Conservation (phyloP, 2,888 invertebrate genomes). For the Heliconius ismenius region DNA sequence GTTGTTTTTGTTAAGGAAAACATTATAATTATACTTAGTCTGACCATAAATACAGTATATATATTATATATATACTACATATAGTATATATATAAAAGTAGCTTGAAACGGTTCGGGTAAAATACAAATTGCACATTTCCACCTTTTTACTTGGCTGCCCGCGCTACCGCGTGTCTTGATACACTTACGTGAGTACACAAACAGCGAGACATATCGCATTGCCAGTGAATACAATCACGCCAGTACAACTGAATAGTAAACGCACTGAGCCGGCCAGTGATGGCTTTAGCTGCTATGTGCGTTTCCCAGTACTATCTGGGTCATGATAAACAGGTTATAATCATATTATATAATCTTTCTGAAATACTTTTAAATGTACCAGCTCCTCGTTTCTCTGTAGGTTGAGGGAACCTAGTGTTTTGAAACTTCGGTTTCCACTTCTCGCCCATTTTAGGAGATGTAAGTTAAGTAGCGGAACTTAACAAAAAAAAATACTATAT, state of each 20-base stretch:
- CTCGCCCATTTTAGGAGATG: too few relatives aligned
- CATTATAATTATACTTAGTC: too few relatives aligned
- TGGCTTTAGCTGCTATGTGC: slow-evolving; percentile 5
- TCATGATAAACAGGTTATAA: background rate
- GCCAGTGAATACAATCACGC: slow-evolving; percentile 13
- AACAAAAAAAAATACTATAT: too few relatives aligned
- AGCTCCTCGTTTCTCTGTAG: too few relatives aligned
- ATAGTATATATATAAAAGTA: too few relatives aligned
- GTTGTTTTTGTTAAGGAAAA: too few relatives aligned
- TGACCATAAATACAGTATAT: too few relatives aligned
- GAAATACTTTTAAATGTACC: background rate
- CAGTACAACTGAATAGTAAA: slow-evolving; percentile 26
- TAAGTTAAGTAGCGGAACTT: too few relatives aligned
- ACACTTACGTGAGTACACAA: background rate
- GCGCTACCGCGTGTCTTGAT: background rate
- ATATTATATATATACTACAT: too few relatives aligned
- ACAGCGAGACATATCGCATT: slow-evolving; percentile 7
- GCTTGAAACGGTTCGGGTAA: background rate
- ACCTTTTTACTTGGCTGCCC: too few relatives aligned
- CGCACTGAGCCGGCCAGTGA: slow-evolving; percentile 10
- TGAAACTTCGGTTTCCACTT: too few relatives aligned
- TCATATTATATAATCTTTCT: background rate
- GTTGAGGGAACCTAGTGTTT: too few relatives aligned
- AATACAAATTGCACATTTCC: background rate
- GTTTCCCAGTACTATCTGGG: background rate